A percentile compares a stretch with the other conserved stretches of the same genome.
phyloP scores from a whole-genome alignment of 2,797 vertebrate species.

The Malurus leucopterus region DNA sequence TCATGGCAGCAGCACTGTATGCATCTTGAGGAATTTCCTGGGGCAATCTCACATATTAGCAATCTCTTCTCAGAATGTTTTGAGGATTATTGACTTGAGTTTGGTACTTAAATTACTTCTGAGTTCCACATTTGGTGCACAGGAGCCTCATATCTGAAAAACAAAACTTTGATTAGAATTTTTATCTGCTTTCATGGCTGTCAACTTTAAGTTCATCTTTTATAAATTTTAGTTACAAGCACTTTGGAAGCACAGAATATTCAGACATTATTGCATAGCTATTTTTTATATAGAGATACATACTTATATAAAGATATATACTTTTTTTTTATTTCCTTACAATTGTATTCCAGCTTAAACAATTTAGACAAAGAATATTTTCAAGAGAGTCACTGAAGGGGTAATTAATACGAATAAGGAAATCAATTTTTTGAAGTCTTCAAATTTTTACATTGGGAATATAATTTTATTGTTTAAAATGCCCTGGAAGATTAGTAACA shows the following conservation, averaged over 20 bases:
- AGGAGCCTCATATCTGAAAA: background rate
- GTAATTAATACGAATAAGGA: background rate
- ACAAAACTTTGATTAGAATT: background rate
- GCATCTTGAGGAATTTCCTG: background rate
- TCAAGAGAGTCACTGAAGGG: background rate
- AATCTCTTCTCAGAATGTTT: background rate
- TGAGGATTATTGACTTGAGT: background rate
- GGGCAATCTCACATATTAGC: background rate
- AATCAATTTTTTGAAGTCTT: background rate
- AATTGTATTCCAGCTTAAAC: background rate
- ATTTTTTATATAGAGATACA: background rate
- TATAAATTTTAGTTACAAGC: background rate
- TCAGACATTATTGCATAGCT: background rate
- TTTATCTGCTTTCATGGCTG: background rate
- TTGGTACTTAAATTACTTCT: background rate
- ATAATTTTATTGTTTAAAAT: background rate
- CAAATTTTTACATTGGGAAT: background rate
- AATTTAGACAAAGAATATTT: background rate
- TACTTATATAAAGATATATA: background rate
- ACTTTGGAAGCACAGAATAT: background rate
- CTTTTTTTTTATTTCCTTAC: background rate
- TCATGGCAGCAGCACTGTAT: background rate
- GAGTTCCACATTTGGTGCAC: background rate
- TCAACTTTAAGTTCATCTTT: background rate
- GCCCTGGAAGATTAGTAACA: background rate